Conservation (phyloP, 2,113 vertebrate genomes). For the Talpa occidentalis region DNA sequence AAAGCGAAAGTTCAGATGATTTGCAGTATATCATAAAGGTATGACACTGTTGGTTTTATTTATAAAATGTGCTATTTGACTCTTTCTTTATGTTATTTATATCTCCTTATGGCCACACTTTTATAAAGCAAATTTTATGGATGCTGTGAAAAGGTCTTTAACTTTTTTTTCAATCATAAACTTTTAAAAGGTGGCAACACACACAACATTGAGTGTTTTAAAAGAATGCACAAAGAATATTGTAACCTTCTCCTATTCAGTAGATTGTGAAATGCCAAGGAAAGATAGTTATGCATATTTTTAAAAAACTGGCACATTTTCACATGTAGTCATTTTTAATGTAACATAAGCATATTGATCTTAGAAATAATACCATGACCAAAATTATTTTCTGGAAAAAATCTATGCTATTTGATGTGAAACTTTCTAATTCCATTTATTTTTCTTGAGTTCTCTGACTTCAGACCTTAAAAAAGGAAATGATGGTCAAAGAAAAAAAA, state of each 20-base stretch:
- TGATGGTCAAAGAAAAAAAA: neutral
- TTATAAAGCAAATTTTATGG: conserved; percentile 52
- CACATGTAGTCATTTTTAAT: neutral
- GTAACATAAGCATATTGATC: neutral
- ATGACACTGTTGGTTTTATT: neutral
- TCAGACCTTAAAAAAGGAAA: neutral
- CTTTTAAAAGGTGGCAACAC: neutral
- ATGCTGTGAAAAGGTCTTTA: neutral
- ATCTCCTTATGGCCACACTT: neutral
- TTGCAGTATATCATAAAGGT: conserved; percentile 16
- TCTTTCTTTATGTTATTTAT: conserved; percentile 42
- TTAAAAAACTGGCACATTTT: neutral
- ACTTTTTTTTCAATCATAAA: conserved; percentile 4
- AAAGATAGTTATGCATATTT: neutral
- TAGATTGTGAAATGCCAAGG: neutral
- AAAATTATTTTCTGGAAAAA: neutral
- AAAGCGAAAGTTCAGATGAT: conserved; percentile 50
- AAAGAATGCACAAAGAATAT: neutral
- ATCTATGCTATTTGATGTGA: neutral
- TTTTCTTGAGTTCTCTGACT: neutral
- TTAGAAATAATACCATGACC: neutral
- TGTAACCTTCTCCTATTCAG: neutral
- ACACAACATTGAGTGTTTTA: neutral
- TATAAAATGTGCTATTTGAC: conserved; percentile 3
- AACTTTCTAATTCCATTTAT: neutral